These are phyloP conservation scores for Lontra canadensis DNA, from an alignment of 2,113 vertebrate species.

Conservation along the genomic window DNA sequence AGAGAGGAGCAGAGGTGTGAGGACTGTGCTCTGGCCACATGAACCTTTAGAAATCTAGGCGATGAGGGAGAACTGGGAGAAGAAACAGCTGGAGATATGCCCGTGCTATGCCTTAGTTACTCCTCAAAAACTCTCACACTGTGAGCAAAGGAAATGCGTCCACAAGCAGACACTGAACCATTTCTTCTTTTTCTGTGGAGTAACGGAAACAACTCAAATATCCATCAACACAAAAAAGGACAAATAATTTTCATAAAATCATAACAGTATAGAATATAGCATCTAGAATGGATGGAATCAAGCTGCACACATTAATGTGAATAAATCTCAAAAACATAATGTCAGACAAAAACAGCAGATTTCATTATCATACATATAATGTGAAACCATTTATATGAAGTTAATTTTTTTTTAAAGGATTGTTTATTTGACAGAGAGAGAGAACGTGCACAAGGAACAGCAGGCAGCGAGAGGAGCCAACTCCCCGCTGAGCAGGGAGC, in stretches of 20 bases:
- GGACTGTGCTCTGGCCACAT: background rate
- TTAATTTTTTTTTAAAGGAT: background rate
- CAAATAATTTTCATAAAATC: background rate
- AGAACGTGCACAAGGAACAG: background rate
- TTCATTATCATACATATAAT: background rate
- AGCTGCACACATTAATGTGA: background rate
- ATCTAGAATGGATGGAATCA: background rate
- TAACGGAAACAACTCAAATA: background rate
- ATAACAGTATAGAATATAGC: background rate
- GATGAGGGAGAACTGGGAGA: background rate
- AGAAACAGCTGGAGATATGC: background rate
- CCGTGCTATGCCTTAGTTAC: background rate
- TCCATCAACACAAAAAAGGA: background rate
- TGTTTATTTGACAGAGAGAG: background rate
- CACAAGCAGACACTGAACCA: background rate
- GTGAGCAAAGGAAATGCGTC: background rate
- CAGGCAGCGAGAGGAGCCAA: too few relatives aligned
- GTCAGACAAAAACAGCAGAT: background rate
- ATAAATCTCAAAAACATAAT: background rate
- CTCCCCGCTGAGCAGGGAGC: background rate
- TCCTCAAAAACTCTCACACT: background rate
- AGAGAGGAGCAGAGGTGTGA: background rate
- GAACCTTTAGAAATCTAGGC: background rate
- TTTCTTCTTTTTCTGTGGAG: background rate
- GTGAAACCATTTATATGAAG: background rate